Percentiles rank a stretch among this genome's conserved stretches.
Evolutionary conservation across 2,113 vertebrate genomes (phyloP).

Genomic region (Cebidichthys violaceus): DNA sequence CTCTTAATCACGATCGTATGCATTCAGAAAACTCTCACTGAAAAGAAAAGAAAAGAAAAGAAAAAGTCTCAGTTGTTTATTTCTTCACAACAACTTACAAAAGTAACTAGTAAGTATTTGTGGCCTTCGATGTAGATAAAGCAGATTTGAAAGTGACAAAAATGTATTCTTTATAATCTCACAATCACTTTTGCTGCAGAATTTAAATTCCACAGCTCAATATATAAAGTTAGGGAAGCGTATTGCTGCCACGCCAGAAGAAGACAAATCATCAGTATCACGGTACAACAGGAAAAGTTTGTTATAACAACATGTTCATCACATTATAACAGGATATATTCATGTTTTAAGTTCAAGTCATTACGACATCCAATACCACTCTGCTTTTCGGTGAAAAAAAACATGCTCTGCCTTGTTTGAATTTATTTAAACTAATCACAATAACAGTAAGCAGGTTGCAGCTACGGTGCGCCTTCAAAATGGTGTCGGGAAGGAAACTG

Average conservation of each 20-base stretch:
- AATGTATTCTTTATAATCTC: constrained; percentile 43
- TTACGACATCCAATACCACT: too few relatives aligned
- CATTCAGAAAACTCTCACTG: constrained; percentile 5
- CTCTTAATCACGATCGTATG: constrained; percentile 20
- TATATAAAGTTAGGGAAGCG: constrained; percentile 4
- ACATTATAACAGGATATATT: not conserved
- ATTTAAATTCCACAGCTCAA: constrained; percentile 40
- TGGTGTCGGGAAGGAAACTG: not conserved
- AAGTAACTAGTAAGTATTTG: constrained; percentile 15
- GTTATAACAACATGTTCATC: not conserved
- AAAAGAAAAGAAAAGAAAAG: constrained; percentile 13
- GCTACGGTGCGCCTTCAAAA: not conserved
- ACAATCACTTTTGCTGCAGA: not conserved
- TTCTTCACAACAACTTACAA: constrained; percentile 16
- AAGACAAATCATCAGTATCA: not conserved
- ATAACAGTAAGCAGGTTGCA: not conserved
- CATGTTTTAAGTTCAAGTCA: too few relatives aligned
- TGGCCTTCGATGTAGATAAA: constrained; percentile 33
- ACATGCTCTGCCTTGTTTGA: too few relatives aligned
- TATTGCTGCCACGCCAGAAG: not conserved
- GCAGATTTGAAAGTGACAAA: constrained; percentile 46
- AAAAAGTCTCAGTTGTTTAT: not conserved
- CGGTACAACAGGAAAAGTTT: not conserved
- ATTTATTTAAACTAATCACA: not conserved
- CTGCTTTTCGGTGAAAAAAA: not conserved